Base-by-base conservation (phyloP, 2,797 vertebrate genomes). In the Rhynchonycteris naso region DNA sequence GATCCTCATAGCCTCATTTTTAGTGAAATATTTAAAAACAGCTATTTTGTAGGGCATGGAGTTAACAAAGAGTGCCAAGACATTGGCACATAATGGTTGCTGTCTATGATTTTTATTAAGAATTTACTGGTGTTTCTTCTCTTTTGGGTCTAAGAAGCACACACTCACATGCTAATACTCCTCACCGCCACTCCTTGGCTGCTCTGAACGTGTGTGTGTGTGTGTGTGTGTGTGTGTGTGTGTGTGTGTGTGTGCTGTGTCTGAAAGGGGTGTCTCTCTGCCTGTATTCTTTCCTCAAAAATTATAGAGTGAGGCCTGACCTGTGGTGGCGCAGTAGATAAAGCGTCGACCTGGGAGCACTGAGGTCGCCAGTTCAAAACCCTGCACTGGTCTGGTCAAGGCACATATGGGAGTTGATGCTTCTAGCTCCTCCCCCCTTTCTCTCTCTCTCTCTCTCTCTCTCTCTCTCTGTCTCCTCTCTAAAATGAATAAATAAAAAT, bases 21-120 rank as follows among this genome's bases (percentile, higher is more conserved):
- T 56, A 88, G 69, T 59, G 43, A 78, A 35, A 52, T 43, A 47
- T 69, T 68, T 92, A 35, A 47, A 93, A 97, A 65, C 61, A 74
- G 35, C 4, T 58, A n/a, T 24, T 47, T 24, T 54, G 66, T 28
- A 35, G 47, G 28, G 7, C 21, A 35, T n/a, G 33, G 13, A 15
- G 76, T 87, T 88, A 80, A 86, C 43, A 12, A 35, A 66, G 5
- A 80, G n/a, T 9, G 28, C 50, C 58, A 50, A 52, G 75, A 75
- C 18, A 56, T 3, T 15, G 3, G 22, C 9, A 72, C 5, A 12
- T 4, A 22, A 52, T 28, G 87, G 7, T 18, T 61, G 35, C 13
- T 76, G 22, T 26, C 13, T 84, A 14, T 2, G 33, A 83, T 28
- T 80, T 87, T 81, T 69, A 74, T 43, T 84, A 10, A 54, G 11